Conservation (phyloP, 2,888 invertebrate species). For the Drosophila helvetica region DNA sequence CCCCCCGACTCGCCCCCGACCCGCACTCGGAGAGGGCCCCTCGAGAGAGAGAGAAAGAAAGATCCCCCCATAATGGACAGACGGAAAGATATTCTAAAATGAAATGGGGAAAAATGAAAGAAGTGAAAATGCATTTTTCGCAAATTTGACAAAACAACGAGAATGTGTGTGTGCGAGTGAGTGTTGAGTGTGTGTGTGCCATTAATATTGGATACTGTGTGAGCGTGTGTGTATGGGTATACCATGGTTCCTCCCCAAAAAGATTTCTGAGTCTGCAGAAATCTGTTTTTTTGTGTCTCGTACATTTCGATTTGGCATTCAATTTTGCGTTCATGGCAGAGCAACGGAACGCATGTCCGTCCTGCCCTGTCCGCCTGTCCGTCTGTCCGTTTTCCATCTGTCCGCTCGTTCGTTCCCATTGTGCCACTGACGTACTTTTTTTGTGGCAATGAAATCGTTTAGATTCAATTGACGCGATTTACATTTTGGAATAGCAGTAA, state of each 20-base stretch:
- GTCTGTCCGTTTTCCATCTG: constrained; percentile 6
- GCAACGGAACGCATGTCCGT: constrained; percentile 20
- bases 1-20: not conserved
- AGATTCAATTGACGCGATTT: constrained; percentile 76
- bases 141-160: constrained; percentile 19
- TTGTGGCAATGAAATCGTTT: constrained; percentile 77
- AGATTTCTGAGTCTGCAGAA: constrained; percentile 24
- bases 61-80: not conserved
- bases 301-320: constrained; percentile 60
- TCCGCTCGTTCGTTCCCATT: constrained; percentile 38
- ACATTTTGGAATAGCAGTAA: constrained; percentile 74
- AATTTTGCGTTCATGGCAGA: constrained; percentile 36
- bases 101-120: constrained; percentile 20
- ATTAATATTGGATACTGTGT: not conserved
- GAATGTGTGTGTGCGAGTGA: constrained; percentile 25
- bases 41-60: constrained; percentile 18
- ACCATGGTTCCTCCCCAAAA: not conserved
- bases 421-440: constrained; percentile 58
- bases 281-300: constrained; percentile 22
- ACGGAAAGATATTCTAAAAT: constrained; percentile 25
- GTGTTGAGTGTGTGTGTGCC: constrained; percentile 18
- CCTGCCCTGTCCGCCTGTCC: constrained; percentile 13
- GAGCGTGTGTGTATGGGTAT: constrained; percentile 4
- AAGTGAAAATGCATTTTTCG: constrained; percentile 19
- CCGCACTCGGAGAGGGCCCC: not conserved